These are phyloP conservation scores for Cydia splendana DNA, from an alignment of 1,140 invertebrate genomes.

Conservation along the genomic window DNA sequence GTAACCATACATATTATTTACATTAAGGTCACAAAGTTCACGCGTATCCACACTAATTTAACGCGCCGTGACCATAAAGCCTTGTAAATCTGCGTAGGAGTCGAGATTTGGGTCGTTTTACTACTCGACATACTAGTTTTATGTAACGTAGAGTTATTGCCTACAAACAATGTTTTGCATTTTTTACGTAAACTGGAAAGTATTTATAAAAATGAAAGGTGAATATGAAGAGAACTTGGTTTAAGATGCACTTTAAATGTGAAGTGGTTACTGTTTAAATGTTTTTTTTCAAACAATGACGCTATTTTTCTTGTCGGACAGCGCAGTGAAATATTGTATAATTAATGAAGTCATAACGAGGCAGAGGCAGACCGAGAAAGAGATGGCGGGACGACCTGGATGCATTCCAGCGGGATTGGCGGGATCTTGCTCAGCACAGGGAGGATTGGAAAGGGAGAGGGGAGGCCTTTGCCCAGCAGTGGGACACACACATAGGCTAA, in stretches of 20 bases:
- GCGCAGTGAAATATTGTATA: background rate
- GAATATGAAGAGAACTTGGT: background rate
- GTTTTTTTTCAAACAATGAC: background rate
- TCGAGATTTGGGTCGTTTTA: slow-evolving; percentile 2
- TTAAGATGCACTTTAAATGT: slow-evolving; percentile 2
- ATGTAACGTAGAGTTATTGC: background rate
- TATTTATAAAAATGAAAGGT: background rate
- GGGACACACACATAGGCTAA: too few relatives aligned
- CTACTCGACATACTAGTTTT: background rate
- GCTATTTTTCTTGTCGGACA: background rate
- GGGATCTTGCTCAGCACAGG: too few relatives aligned
- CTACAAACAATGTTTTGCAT: slow-evolving; percentile 5
- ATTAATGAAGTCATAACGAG: background rate
- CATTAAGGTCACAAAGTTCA: slow-evolving; percentile 1
- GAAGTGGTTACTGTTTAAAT: background rate
- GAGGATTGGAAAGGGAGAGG: too few relatives aligned
- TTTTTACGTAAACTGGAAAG: slow-evolving; percentile 4
- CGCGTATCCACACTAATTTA: background rate
- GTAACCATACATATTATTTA: background rate
- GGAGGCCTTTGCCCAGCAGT: too few relatives aligned
- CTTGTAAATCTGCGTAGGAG: slow-evolving; percentile 13
- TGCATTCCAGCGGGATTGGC: too few relatives aligned
- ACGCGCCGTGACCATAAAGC: background rate
- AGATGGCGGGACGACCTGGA: too few relatives aligned
- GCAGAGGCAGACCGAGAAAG: too few relatives aligned